A percentile compares a stretch with the other conserved stretches of the same genome.
These are phyloP conservation scores for Ceraclea dissimilis DNA, from an alignment of 2,888 invertebrate genomes.

Conservation along the genomic window DNA sequence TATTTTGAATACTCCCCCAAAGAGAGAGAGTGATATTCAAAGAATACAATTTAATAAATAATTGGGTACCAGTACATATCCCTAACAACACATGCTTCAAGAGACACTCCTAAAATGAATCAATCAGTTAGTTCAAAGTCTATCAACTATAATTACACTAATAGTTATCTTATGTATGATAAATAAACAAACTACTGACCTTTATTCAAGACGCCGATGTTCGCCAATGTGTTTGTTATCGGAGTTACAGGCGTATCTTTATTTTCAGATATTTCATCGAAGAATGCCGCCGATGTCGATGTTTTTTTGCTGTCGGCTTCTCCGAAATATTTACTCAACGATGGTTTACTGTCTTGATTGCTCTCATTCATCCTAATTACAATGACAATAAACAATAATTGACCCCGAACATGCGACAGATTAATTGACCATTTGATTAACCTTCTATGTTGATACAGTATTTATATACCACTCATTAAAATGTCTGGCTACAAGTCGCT, in stretches of 20 bases:
- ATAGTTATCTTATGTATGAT: not conserved
- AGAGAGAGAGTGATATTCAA: no score
- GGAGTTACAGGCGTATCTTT: conserved; percentile 19
- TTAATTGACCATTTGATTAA: conserved; percentile 13
- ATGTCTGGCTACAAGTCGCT: no score
- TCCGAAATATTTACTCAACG: conserved; percentile 52
- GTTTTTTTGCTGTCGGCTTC: conserved; percentile 31
- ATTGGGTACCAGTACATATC: no score
- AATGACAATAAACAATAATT: conserved; percentile 11
- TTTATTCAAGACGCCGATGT: conserved; percentile 20
- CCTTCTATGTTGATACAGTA: no score
- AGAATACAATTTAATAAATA: no score
- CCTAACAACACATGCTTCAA: no score
- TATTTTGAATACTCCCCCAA: no score
- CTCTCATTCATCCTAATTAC: conserved; percentile 20
- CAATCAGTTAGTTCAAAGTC: no score
- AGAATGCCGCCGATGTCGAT: conserved; percentile 40
- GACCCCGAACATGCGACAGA: conserved; percentile 14
- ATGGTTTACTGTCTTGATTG: conserved; percentile 42
- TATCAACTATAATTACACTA: not conserved
- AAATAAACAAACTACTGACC: conserved; percentile 10
- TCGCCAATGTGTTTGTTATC: conserved; percentile 21
- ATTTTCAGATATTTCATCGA: conserved; percentile 38
- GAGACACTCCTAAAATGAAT: no score
- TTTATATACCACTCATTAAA: not conserved